Evolutionary conservation across 1,140 invertebrate genomes (phyloP).

Genomic region (Xylocopa sonorina): DNA sequence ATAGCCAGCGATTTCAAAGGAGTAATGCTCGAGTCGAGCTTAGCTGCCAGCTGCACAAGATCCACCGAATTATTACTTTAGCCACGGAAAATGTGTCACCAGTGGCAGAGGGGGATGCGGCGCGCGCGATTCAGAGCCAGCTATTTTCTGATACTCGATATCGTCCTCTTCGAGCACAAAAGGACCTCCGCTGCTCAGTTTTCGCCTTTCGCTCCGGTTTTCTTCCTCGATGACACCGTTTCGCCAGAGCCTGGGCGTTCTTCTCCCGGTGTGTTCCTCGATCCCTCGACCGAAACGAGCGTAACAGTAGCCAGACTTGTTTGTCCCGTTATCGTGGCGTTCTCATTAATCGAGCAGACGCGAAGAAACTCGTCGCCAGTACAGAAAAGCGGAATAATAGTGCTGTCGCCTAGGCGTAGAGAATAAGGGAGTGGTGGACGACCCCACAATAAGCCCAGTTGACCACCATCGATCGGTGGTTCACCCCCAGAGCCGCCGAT

Average conservation of each 20-base stretch:
- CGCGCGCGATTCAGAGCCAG: background rate
- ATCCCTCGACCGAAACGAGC: background rate
- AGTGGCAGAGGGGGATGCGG: background rate
- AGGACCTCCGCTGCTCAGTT: background rate
- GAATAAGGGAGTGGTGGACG: slow-evolving; percentile 9
- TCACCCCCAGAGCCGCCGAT: slow-evolving; percentile 43
- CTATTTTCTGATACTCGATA: slow-evolving; percentile 42
- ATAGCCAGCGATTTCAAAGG: background rate
- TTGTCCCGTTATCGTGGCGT: slow-evolving; percentile 1
- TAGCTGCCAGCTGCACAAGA: background rate
- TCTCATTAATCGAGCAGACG: slow-evolving; percentile 19
- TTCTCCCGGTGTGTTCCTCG: background rate
- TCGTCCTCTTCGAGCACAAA: slow-evolving; percentile 32
- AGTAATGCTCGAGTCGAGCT: background rate
- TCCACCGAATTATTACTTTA: slow-evolving; percentile 27
- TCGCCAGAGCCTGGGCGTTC: background rate
- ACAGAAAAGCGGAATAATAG: background rate
- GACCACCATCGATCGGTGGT: slow-evolving; percentile 51
- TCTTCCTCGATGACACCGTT: background rate
- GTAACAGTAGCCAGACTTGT: background rate
- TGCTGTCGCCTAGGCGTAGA: background rate
- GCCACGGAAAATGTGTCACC: slow-evolving; percentile 26
- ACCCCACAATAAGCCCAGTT: slow-evolving; percentile 37
- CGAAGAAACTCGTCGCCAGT: background rate
- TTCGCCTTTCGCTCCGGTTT: background rate